Percentiles rank a stretch among this genome's conserved stretches.
phyloP scores from a whole-genome alignment of 1,140 invertebrate genomes.

The Trichogramma pretiosum region DNA sequence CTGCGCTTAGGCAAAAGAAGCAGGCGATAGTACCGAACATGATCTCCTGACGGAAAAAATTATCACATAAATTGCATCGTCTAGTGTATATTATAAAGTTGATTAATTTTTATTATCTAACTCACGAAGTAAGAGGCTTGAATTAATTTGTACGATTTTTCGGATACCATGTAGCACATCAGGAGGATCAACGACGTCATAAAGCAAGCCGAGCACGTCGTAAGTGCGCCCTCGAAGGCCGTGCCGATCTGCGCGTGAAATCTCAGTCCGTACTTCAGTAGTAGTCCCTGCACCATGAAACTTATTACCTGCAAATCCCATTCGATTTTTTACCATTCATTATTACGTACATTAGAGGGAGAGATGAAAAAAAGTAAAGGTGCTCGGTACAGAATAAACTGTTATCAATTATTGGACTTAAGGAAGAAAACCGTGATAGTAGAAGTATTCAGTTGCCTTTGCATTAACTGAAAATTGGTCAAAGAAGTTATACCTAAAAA shows the following conservation, averaged over 20 bases:
- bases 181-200: conserved; percentile 62
- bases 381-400: too few relatives aligned
- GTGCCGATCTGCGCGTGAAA: conserved; percentile 58
- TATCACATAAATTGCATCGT: background rate
- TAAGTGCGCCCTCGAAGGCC: conserved; percentile 68
- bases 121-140: conserved; percentile 72
- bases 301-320: background rate
- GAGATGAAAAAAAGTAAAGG: too few relatives aligned
- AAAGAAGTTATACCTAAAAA: too few relatives aligned
- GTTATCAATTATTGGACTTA: too few relatives aligned
- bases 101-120: conserved; percentile 11
- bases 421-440: too few relatives aligned
- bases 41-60: conserved; percentile 55
- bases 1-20: conserved; percentile 64
- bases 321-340: too few relatives aligned
- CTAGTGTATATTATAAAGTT: background rate
- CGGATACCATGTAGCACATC: conserved; percentile 66
- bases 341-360: too few relatives aligned
- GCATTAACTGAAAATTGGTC: too few relatives aligned
- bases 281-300: conserved; percentile 60
- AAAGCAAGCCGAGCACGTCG: conserved; percentile 65
- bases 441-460: too few relatives aligned
- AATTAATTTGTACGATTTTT: conserved; percentile 62
- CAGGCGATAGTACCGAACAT: conserved; percentile 66
- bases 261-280: conserved; percentile 62